Conservation (phyloP, 2,888 invertebrate species). For the Scaptomyza flava region DNA sequence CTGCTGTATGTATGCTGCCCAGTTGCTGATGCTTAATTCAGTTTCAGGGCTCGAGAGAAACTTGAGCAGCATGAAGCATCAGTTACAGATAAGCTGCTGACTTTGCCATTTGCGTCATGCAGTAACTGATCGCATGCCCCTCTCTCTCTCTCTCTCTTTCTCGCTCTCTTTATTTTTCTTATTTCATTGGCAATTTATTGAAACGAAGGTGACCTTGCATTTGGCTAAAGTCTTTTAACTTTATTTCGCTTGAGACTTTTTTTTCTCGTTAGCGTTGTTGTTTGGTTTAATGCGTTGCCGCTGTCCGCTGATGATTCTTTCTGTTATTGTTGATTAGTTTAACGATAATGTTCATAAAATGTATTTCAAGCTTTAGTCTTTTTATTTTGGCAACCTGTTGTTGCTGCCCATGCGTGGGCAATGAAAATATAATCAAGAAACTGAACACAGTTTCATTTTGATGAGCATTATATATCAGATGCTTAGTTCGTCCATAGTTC, state of each 20-base stretch:
- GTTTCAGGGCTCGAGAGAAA: constrained; percentile 10
- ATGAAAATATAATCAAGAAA: constrained; percentile 34
- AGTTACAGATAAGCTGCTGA: constrained; percentile 60
- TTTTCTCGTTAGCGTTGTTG: background rate
- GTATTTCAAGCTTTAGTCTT: constrained; percentile 45
- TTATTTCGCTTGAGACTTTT: constrained; percentile 57
- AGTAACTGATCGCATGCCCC: constrained; percentile 33
- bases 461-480: too few relatives aligned
- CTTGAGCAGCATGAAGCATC: constrained; percentile 30
- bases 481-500: too few relatives aligned
- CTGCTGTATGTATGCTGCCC: too few relatives aligned
- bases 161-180: constrained; percentile 13
- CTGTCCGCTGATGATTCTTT: constrained; percentile 67
- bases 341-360: constrained; percentile 76
- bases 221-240: constrained; percentile 80
- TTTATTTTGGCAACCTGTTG: background rate
- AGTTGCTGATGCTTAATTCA: background rate
- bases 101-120: constrained; percentile 72
- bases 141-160: background rate
- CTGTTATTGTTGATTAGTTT: constrained; percentile 73
- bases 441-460: constrained; percentile 82
- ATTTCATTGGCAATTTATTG: constrained; percentile 77
- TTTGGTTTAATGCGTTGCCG: constrained; percentile 29
- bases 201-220: constrained; percentile 80
- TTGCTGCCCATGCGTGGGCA: constrained; percentile 39